These are phyloP conservation scores for Marmota flaviventris DNA, from an alignment of 2,113 vertebrate species.

Conservation along the genomic window DNA sequence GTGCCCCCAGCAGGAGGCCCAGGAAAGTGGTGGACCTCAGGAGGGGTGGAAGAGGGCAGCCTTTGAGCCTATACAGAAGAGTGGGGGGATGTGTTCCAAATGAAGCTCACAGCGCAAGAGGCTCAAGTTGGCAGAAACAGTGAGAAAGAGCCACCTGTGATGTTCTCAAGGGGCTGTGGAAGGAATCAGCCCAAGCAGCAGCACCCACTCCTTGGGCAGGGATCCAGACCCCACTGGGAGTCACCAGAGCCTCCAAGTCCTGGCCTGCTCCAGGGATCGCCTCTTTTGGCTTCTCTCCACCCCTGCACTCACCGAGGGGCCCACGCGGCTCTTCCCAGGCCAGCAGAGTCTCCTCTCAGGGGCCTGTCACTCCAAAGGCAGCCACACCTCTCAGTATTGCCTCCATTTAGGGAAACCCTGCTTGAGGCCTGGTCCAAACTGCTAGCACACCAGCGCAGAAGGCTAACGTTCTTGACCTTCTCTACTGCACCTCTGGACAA, in stretches of 20 bases:
- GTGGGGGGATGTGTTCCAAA: background rate
- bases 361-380: background rate
- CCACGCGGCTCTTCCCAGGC: background rate
- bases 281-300: background rate
- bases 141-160: background rate
- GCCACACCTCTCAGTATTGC: rapidly evolving
- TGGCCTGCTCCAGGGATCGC: rapidly evolving
- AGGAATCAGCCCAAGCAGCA: background rate
- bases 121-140: background rate
- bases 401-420: background rate
- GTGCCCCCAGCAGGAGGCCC: background rate
- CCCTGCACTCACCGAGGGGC: background rate
- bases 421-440: background rate
- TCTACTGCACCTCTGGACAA: background rate
- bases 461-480: background rate
- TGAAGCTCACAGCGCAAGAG: background rate
- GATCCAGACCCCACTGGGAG: background rate
- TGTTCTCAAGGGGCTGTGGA: background rate
- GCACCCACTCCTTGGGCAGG: background rate
- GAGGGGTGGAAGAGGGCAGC: background rate
- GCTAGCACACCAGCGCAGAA: background rate
- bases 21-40: background rate
- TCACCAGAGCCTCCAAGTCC: too few relatives aligned
- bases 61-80: background rate
- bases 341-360: background rate